These are phyloP conservation scores for Mya arenaria DNA, from an alignment of 1,140 invertebrate species.

Conservation along the genomic window DNA sequence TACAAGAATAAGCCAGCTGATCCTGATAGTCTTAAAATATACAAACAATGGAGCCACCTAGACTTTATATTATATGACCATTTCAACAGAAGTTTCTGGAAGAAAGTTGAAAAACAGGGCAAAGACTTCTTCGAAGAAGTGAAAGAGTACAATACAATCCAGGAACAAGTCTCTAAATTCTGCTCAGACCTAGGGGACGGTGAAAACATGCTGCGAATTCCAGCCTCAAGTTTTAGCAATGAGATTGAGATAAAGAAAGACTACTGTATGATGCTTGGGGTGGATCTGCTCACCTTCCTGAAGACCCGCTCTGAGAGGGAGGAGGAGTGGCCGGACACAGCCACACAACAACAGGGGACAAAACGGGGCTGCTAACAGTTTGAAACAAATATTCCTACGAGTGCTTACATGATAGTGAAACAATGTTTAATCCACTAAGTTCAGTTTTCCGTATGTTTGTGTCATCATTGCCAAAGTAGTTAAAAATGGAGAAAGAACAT, in stretches of 20 bases:
- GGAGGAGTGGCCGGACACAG: conserved; percentile 24
- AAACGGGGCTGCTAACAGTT: conserved; percentile 5
- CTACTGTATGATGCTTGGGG: conserved; percentile 26
- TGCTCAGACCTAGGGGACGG: conserved; percentile 28
- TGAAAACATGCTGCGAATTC: neutral
- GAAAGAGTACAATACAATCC: conserved; percentile 54
- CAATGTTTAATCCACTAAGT: too few relatives aligned
- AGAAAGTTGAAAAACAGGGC: conserved; percentile 57
- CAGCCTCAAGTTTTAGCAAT: conserved; percentile 1
- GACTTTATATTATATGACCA: conserved; percentile 69
- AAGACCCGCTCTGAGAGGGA: conserved; percentile 35
- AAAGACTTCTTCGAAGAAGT: conserved; percentile 65
- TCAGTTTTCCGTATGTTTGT: too few relatives aligned
- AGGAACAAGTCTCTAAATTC: conserved; percentile 52
- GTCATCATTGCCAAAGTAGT: too few relatives aligned
- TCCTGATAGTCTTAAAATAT: conserved; percentile 45
- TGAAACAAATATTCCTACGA: too few relatives aligned
- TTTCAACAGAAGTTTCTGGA: conserved; percentile 72
- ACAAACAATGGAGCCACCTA: conserved; percentile 62
- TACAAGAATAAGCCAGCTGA: conserved; percentile 23
- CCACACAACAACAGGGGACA: neutral
- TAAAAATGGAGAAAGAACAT: too few relatives aligned
- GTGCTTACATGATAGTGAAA: too few relatives aligned
- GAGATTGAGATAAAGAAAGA: conserved; percentile 5
- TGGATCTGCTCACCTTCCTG: conserved; percentile 30